Base-by-base conservation (phyloP, 2,113 vertebrate species). In the Nerophis ophidion region DNA sequence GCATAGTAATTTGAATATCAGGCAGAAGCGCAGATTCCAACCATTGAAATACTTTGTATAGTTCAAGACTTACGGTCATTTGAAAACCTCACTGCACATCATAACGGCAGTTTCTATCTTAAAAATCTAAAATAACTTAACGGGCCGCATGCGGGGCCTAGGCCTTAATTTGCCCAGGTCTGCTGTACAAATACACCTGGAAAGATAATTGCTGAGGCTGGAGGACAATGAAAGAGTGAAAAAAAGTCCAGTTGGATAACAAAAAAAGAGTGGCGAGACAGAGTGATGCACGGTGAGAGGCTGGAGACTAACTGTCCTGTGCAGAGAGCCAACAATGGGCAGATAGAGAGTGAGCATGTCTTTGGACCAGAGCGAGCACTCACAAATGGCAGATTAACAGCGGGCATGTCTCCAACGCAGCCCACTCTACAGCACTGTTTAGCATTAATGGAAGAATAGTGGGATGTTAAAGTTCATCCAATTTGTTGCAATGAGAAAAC, bases 351-450 rank as follows among this genome's bases (percentile, higher is more conserved):
- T 60, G 71, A 66, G 54, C 42, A 53, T 61, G 53, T 68, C 44
- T 36, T 57, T 65, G 3, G 77, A 10, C 53, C 50, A 12, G 40
- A 71, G 72, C 66, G 71, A 76, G 71, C 60, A 36, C 66, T 80
- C 75, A 67, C 60, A 75, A 81, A 83, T 79, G 71, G 74, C 77
- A 77, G 72, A 72, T 86, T 75, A 81, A 75, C 72, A 50, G 70
- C 49, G 66, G 81, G 80, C 80, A 64, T 44, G 0, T 26, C 49
- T 73, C 82, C 80, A 79, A 35, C 26, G 17, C 7, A 55, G 60
- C 55, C 61, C 46, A 65, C 70, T 63, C 66, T 75, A 65, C 73
- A 3, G 45, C 65, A 13, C 47, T 34, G 12, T 16, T 35, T 71
- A 66, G 68, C 51, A 57, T 67, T 74, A 70, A 85, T 63, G 50